Evolutionary conservation across 1,140 invertebrate species (phyloP).

Genomic region (Drosophila lini): DNA sequence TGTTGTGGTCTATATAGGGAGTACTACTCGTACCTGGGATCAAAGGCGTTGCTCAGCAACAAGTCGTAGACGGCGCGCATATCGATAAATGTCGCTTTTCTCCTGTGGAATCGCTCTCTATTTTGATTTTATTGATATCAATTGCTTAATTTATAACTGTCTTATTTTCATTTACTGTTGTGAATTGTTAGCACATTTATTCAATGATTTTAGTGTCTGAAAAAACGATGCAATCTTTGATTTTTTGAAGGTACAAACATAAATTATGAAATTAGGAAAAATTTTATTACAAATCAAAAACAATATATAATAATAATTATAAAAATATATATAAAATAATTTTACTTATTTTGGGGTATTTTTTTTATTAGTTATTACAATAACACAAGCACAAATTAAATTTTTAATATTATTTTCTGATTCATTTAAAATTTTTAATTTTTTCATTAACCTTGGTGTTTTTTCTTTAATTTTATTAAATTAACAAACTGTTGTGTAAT

Average conservation of each 20-base stretch:
- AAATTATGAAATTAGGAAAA: too few relatives aligned
- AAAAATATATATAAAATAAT: background rate
- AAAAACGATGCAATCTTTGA: constrained; percentile 2
- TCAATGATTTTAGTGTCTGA: constrained; percentile 19
- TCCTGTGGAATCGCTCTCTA: constrained; percentile 8
- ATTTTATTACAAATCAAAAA: too few relatives aligned
- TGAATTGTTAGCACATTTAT: constrained; percentile 34
- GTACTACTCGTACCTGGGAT: constrained; percentile 60
- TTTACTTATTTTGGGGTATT: background rate
- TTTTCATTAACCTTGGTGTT: background rate
- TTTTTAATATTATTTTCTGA: background rate
- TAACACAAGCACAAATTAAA: background rate
- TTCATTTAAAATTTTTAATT: background rate
- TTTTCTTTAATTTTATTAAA: too few relatives aligned
- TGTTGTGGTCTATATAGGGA: constrained; percentile 11
- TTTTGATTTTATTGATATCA: constrained; percentile 62
- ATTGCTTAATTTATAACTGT: constrained; percentile 48
- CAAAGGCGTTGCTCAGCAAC: constrained; percentile 67
- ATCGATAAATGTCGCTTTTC: constrained; percentile 20
- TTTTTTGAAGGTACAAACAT: background rate
- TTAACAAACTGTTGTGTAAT: background rate
- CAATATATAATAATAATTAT: background rate
- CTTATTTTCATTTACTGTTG: background rate
- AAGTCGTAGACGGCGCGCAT: constrained; percentile 66
- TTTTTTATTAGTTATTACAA: background rate